Evolutionary conservation across 1,140 invertebrate genomes (phyloP), one percentile per base, ranked within the genome.

Genomic region (Gonatopus flavifemur): DNA sequence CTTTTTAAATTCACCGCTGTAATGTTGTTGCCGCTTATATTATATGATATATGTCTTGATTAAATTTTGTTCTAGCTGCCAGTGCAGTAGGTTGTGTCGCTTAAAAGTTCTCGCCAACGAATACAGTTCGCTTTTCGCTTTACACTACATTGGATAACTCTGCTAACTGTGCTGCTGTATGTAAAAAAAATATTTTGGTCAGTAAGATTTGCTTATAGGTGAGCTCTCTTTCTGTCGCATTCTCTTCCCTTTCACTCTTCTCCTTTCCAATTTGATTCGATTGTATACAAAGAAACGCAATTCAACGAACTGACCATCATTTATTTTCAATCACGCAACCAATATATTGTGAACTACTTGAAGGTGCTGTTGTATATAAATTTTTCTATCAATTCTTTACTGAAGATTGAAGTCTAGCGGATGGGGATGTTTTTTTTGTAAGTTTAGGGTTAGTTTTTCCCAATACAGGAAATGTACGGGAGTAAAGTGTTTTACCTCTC

Each of bases 91-190:
- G 58, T 74, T 74, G 62, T 74, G 63, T 69, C 66, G 74, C 74
- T 76, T 75, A 72, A 69, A 64, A 49, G 64, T 68, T 71, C 48
- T 54, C 66, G 67, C 67, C 65, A 59, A 69, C 52, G 59, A 68
- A 60, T 49, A 64, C 52, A 46, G 62, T 62, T 62, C 66, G 69
- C 70, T 74, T 74, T 67, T 66, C 66, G 66, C 67, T 70, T 66
- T 57, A 64, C n/a, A n/a, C 57, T 55, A 64, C 62, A 72, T 78
- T 80, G 76, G 74, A 78, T 77, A 77, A 80, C 69, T 70, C 74
- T 72, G 76, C 77, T 77, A 73, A 74, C 57, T 69, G 61, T 62
- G 59, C 68, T 64, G 68, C 68, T 67, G 57, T 62, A 59, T 70
- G 64, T 64, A 66, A 67, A 60, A 53, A 52, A 55, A 57, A n/a